These are phyloP conservation scores for Periphyllus acericola DNA, from an alignment of 2,888 invertebrate genomes.

Conservation along the genomic window DNA sequence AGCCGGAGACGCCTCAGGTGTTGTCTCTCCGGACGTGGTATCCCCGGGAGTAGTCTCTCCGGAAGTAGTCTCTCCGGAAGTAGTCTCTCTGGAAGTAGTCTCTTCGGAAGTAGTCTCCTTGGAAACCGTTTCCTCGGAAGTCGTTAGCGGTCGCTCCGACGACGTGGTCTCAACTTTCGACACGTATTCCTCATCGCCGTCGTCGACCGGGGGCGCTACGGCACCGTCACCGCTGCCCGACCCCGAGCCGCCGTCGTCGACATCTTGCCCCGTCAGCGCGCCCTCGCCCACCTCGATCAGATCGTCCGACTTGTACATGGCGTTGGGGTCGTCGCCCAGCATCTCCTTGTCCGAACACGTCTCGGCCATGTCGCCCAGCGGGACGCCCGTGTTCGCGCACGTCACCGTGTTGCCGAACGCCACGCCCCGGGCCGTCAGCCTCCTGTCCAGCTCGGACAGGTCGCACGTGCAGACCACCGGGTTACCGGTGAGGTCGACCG, in stretches of 20 bases:
- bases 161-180: background rate
- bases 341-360: conserved; percentile 29
- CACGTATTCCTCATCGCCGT: no score
- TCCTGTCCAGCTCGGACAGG: conserved; percentile 27
- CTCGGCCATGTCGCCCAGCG: conserved; percentile 38
- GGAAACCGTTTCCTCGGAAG: no score
- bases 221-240: conserved; percentile 44
- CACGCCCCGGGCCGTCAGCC: conserved; percentile 17
- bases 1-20: no score
- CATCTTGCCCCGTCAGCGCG: background rate
- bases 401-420: conserved; percentile 31
- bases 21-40: no score
- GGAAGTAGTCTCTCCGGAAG: no score
- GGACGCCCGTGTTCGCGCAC: conserved; percentile 6
- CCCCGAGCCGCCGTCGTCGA: conserved; percentile 2
- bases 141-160: background rate
- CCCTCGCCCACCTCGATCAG: conserved; percentile 22
- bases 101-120: no score
- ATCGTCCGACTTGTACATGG: conserved; percentile 19
- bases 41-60: no score
- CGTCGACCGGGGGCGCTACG: background rate
- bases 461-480: conserved; percentile 61
- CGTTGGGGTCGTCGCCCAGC: conserved; percentile 37
- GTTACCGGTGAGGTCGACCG: conserved; percentile 60
- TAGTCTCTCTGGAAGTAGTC: no score